phyloP scores from a whole-genome alignment of 2,888 invertebrate genomes.

The Mesochorus sp. region DNA sequence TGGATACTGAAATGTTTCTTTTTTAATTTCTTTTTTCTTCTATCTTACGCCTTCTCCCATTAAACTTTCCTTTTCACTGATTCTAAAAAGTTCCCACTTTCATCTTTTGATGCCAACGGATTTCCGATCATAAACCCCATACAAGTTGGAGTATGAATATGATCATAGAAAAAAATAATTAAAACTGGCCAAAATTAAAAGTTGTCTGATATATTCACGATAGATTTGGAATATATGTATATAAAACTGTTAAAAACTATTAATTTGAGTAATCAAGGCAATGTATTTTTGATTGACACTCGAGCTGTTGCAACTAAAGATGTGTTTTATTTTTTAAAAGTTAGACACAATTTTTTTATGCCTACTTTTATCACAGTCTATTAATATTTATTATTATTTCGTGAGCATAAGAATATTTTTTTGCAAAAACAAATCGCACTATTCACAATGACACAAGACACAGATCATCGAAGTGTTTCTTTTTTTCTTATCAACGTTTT shows the following conservation, averaged over 20 bases:
- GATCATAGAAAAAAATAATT: neutral
- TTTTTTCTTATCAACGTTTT: neutral
- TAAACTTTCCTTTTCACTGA: constrained; percentile 54
- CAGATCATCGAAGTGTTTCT: neutral
- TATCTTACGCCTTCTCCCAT: neutral
- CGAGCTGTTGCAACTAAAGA: neutral
- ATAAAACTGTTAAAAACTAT: too few relatives aligned
- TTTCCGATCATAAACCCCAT: neutral
- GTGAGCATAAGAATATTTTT: neutral
- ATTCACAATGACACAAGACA: neutral
- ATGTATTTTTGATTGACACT: neutral
- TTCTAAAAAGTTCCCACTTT: constrained; percentile 42
- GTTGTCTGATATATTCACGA: neutral
- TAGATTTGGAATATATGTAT: neutral
- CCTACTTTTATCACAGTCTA: neutral
- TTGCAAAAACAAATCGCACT: neutral
- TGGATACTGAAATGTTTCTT: too few relatives aligned
- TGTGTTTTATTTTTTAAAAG: neutral
- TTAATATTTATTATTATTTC: neutral
- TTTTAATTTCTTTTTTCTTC: neutral
- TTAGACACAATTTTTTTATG: neutral
- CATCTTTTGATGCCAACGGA: constrained; percentile 47
- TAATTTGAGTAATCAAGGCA: neutral
- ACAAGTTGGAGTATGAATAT: constrained; percentile 15
- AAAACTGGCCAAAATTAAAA: neutral